Evolutionary conservation across 2,797 vertebrate genomes (phyloP), one percentile per base, ranked within the genome.

Genomic region (Champsocephalus gunnari): DNA sequence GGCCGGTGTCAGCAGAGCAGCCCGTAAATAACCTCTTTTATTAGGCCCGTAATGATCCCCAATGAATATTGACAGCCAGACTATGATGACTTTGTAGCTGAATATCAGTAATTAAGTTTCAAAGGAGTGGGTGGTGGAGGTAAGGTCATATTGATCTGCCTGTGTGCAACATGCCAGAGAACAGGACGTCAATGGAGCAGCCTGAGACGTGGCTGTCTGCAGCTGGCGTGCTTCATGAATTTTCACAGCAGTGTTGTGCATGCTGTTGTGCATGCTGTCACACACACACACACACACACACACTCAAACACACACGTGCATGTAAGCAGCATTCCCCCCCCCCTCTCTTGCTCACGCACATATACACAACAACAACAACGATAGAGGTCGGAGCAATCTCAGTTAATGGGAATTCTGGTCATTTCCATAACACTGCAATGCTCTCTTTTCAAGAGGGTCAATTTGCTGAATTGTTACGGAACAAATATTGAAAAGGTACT

Each of bases 91-190:
- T 95, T 95, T 95, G 94, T 94, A 92, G 94, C 89, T 73, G 93
- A 93, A 95, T 95, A 94, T 95, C 93, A 92, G 94, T 95, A 95
- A 96, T 95, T 94, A 95, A 92, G 94, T 95, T 95, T 96, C 92
- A 94, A 92, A 94, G 91, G 87, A 93, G 93, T 90, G 90, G 90
- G 86, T 83, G 85, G 90, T 88, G 85, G 93, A 92, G 94, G 93
- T 94, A 94, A 95, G 94, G 94, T 95, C 94, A 94, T 95, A 95
- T 95, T 91, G 95, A 96, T 95, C 93, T 87, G 81, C 79, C 83
- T 6, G 58, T 71, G 79, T 75, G 72, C 92, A 92, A 95, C 94
- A 95, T 92, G 92, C 91, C 94, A 93, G 87, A 77, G 92, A 94
- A 90, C 90, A 90, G 90, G 87, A 92, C 77, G 82, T 94, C 93